phyloP scores from a whole-genome alignment of 2,113 vertebrate genomes.

The human (Homo sapiens) region DNA sequence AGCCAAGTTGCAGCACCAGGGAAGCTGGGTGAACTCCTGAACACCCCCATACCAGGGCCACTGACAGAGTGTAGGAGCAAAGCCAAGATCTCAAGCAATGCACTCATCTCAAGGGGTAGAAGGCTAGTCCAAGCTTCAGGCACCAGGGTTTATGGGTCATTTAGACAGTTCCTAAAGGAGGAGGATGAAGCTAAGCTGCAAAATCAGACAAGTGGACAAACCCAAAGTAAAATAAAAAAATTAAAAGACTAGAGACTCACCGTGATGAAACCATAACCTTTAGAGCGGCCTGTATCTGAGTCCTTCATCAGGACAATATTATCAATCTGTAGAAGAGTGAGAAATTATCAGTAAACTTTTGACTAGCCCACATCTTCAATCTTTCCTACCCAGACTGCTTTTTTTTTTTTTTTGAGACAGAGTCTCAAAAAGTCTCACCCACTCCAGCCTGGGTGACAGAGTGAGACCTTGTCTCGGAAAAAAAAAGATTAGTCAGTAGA shows the following conservation, averaged over 20 bases:
- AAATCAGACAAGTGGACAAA: conserved; percentile 47
- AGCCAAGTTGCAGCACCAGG: conserved; percentile 11
- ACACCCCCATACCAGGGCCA: conserved; percentile 18
- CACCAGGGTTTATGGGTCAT: conserved; percentile 21
- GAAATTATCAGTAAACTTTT: background rate
- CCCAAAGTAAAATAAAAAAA: conserved; percentile 3
- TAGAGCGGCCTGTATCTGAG: conserved; percentile 80
- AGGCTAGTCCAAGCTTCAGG: conserved; percentile 49
- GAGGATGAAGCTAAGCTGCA: conserved; percentile 60
- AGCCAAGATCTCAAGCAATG: conserved; percentile 45
- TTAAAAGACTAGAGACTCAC: conserved; percentile 64
- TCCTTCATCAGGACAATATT: conserved; percentile 81
- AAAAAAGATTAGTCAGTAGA: no score
- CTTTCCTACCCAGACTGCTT: background rate
- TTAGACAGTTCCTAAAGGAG: conserved; percentile 50
- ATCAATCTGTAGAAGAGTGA: conserved; percentile 73
- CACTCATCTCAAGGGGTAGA: conserved; percentile 43
- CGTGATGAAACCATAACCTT: conserved; percentile 82
- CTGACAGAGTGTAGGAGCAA: conserved; percentile 39
- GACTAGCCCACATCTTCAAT: background rate
- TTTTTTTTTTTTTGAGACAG: background rate
- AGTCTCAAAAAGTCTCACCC: no score
- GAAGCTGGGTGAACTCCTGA: conserved; percentile 21
- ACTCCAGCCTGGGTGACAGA: no score
- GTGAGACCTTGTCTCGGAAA: no score